phyloP scores from a whole-genome alignment of 2,113 vertebrate species.

The Atlantisia rogersi region DNA sequence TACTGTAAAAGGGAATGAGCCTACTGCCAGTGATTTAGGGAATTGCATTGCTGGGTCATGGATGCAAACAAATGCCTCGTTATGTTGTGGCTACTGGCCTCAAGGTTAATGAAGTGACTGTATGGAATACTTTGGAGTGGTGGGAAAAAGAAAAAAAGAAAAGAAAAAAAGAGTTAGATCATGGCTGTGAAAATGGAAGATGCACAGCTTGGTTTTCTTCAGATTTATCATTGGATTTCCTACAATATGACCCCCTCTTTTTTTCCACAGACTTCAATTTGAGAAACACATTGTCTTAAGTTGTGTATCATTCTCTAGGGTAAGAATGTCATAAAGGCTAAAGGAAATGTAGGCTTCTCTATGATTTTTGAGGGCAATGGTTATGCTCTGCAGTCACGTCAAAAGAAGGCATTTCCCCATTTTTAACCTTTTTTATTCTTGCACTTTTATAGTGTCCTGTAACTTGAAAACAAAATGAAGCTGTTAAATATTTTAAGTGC shows the following conservation, averaged over 20 bases:
- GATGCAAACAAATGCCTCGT: background rate
- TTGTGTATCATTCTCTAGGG: background rate
- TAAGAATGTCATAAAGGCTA: background rate
- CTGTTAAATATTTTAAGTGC: slow-evolving; percentile 46
- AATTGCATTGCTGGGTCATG: background rate
- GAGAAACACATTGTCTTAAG: background rate
- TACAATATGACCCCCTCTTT: background rate
- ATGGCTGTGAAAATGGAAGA: background rate
- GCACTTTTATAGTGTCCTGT: slow-evolving; percentile 1
- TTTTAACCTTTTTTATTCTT: background rate
- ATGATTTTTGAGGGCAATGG: background rate
- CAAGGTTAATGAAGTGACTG: background rate
- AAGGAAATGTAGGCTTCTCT: background rate
- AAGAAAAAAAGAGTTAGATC: background rate
- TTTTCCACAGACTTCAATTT: background rate
- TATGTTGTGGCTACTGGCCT: background rate
- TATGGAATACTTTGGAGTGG: background rate
- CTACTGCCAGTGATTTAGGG: background rate
- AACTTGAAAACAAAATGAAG: slow-evolving; percentile 55
- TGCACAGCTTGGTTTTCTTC: background rate
- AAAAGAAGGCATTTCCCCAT: background rate
- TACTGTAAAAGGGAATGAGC: background rate
- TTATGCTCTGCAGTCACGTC: background rate
- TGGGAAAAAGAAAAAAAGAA: background rate
- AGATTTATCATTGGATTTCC: background rate